Conservation (phyloP, 2,113 vertebrate species). For the Sinocyclocheilus rhinocerous region DNA sequence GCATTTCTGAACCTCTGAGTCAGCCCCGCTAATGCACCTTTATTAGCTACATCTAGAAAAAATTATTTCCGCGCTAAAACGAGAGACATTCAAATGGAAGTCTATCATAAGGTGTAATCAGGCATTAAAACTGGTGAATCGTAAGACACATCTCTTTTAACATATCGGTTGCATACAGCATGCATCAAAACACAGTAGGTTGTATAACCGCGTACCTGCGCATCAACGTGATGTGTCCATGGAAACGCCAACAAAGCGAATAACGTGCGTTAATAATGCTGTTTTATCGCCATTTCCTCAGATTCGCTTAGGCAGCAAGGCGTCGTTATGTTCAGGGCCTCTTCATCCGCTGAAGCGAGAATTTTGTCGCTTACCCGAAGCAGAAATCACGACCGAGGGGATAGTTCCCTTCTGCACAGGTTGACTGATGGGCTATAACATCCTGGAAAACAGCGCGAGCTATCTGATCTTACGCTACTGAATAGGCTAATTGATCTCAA, state of each 20-base stretch:
- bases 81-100: background rate
- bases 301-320: background rate
- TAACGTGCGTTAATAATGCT: background rate
- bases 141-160: background rate
- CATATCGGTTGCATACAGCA: background rate
- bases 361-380: background rate
- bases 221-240: slow-evolving; percentile 16
- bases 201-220: slow-evolving; percentile 39
- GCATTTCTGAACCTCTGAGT: background rate
- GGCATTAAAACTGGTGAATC: background rate
- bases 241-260: slow-evolving; percentile 16
- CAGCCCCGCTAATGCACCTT: background rate
- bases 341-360: slow-evolving; percentile 1
- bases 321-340: background rate
- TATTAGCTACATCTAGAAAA: background rate
- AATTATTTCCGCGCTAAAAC: too few relatives aligned
- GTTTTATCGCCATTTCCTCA: background rate
- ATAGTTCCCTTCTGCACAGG: background rate
- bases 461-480: background rate
- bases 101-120: background rate
- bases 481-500: background rate
- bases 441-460: background rate
- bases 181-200: slow-evolving; percentile 15
- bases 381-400: slow-evolving; percentile 16
- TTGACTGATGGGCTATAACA: background rate